Evolutionary conservation across 2,888 invertebrate genomes (phyloP).

Genomic region (Leucoma salicis): DNA sequence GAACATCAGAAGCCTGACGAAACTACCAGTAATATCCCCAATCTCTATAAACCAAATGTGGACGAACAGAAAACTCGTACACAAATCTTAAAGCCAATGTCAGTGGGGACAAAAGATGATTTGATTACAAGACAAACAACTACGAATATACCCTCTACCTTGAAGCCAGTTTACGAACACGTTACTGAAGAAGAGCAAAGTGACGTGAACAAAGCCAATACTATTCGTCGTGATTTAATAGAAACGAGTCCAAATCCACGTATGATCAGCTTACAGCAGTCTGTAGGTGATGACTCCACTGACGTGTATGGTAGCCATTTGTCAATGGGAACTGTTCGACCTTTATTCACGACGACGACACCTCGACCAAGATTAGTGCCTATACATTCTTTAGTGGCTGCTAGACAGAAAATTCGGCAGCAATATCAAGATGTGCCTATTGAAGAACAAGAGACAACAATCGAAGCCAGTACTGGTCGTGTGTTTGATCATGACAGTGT

Average conservation of each 20-base stretch:
- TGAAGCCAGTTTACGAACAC: slow-evolving; percentile 81
- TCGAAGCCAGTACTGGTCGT: slow-evolving; percentile 79
- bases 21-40: slow-evolving; percentile 59
- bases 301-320: slow-evolving; percentile 86
- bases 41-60: slow-evolving; percentile 58
- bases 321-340: slow-evolving; percentile 84
- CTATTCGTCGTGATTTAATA: slow-evolving; percentile 83
- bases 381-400: slow-evolving; percentile 72
- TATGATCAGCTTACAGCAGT: slow-evolving; percentile 81
- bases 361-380: slow-evolving; percentile 81
- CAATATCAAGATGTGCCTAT: slow-evolving; percentile 62
- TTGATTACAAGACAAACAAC: slow-evolving; percentile 68
- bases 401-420: slow-evolving; percentile 72
- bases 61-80: slow-evolving; percentile 59
- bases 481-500: slow-evolving; percentile 72
- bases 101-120: slow-evolving; percentile 56
- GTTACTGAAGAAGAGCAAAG: slow-evolving; percentile 62
- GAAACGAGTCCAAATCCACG: slow-evolving; percentile 82
- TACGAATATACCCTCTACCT: slow-evolving; percentile 57
- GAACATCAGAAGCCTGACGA: slow-evolving; percentile 38
- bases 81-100: slow-evolving; percentile 63
- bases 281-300: slow-evolving; percentile 84
- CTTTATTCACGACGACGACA: slow-evolving; percentile 85
- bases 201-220: slow-evolving; percentile 76
- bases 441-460: slow-evolving; percentile 69